Conservation (phyloP, 2,888 invertebrate genomes). For the Aricia artaxerxes region DNA sequence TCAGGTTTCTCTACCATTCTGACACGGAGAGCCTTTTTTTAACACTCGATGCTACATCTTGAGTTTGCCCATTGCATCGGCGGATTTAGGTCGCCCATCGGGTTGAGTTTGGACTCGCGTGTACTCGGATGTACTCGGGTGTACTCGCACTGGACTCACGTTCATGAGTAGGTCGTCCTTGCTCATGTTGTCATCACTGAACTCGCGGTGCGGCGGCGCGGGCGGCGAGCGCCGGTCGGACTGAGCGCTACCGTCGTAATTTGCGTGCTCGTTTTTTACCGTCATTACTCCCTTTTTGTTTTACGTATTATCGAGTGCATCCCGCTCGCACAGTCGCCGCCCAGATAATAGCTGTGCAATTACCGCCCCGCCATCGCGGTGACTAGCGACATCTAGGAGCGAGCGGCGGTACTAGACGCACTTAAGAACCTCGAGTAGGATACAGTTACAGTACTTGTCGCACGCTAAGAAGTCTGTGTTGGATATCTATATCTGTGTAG, state of each 20-base stretch:
- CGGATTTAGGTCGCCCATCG: not conserved
- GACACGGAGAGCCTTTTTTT: not conserved
- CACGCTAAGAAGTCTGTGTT: too few species aligned
- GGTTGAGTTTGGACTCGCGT: not conserved
- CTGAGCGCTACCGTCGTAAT: conserved; percentile 80
- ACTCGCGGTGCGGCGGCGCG: conserved; percentile 64
- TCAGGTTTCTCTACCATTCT: not conserved
- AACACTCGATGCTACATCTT: not conserved
- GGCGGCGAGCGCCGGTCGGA: conserved; percentile 72
- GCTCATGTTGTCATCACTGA: conserved; percentile 72
- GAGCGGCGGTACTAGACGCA: conserved; percentile 48
- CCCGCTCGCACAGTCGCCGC: conserved; percentile 80
- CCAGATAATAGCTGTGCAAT: conserved; percentile 79
- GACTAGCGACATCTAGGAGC: conserved; percentile 67
- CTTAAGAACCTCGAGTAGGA: not conserved
- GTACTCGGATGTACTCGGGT: not conserved
- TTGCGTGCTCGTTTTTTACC: conserved; percentile 81
- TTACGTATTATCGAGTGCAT: conserved; percentile 81
- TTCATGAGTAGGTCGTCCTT: conserved; percentile 80
- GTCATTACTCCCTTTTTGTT: conserved; percentile 81
- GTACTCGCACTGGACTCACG: conserved; percentile 63
- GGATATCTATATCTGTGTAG: too few species aligned
- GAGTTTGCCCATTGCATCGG: not conserved
- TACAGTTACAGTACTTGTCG: too few species aligned
- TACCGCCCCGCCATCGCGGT: conserved; percentile 54